Conservation (phyloP, 2,113 vertebrate genomes). For the Daboia siamensis region DNA sequence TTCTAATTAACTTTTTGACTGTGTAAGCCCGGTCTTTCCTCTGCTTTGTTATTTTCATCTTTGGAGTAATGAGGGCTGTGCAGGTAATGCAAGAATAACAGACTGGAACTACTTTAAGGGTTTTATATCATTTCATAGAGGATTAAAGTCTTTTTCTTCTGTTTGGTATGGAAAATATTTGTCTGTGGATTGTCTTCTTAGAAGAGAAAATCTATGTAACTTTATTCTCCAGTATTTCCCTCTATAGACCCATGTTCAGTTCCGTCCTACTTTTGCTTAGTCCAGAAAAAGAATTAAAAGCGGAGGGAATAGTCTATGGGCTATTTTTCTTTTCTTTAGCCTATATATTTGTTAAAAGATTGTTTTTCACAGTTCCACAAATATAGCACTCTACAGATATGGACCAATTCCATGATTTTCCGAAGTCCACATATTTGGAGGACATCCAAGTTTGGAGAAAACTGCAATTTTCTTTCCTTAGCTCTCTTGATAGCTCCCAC, state of each 20-base stretch:
- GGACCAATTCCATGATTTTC: neutral
- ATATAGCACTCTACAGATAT: neutral
- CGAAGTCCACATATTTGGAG: neutral
- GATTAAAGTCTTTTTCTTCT: neutral
- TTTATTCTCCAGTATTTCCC: neutral
- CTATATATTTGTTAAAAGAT: neutral
- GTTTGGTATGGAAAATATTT: neutral
- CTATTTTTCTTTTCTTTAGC: neutral
- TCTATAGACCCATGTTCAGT: neutral
- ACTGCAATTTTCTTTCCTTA: neutral
- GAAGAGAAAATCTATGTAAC: neutral
- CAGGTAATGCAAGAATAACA: neutral
- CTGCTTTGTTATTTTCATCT: neutral
- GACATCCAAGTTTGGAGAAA: neutral
- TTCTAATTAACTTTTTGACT: neutral
- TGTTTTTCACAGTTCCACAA: neutral
- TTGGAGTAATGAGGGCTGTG: neutral
- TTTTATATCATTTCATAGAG: neutral
- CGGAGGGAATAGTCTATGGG: neutral
- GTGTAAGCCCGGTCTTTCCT: neutral
- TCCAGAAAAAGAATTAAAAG: neutral
- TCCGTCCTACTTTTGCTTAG: neutral
- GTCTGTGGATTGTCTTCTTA: neutral
- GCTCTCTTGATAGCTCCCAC: neutral
- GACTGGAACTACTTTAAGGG: neutral